These are phyloP conservation scores for Hemicordylus capensis DNA, from an alignment of 2,113 vertebrate species.

Conservation along the genomic window DNA sequence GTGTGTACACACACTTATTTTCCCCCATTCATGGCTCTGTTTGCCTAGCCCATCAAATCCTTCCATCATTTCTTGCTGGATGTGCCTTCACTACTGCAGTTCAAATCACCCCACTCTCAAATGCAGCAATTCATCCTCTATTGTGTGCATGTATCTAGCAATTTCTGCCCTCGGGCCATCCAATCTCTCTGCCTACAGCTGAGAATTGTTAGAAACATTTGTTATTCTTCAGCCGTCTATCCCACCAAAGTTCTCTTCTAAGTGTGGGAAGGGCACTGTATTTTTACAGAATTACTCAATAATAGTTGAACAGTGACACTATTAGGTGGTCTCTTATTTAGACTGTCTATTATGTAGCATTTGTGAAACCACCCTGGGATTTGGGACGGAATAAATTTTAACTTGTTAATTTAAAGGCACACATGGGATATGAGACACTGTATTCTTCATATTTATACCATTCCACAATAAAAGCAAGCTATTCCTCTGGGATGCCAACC, in stretches of 20 bases:
- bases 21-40: too few relatives aligned
- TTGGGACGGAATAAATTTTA: not conserved
- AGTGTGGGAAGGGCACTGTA: slow-evolving; percentile 37
- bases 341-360: not conserved
- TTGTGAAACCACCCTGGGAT: not conserved
- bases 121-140: slow-evolving; percentile 54
- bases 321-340: slow-evolving; percentile 39
- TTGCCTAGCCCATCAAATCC: not conserved
- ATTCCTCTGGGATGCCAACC: slow-evolving; percentile 5
- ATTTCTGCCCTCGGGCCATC: slow-evolving; percentile 62
- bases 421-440: not conserved
- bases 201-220: slow-evolving; percentile 70
- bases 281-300: slow-evolving; percentile 41
- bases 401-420: slow-evolving; percentile 2
- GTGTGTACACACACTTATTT: too few relatives aligned
- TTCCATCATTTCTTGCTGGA: slow-evolving; percentile 7
- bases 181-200: slow-evolving; percentile 57
- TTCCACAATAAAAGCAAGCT: slow-evolving; percentile 19
- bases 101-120: slow-evolving; percentile 19
- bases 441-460: slow-evolving; percentile 7
- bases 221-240: slow-evolving; percentile 65
- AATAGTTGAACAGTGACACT: slow-evolving; percentile 31
- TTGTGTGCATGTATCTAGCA: slow-evolving; percentile 30
- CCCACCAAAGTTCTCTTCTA: slow-evolving; percentile 60
- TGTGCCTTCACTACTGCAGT: not conserved